Base-by-base conservation (phyloP, 2,113 vertebrate genomes). In the Cephalopterus ornatus region DNA sequence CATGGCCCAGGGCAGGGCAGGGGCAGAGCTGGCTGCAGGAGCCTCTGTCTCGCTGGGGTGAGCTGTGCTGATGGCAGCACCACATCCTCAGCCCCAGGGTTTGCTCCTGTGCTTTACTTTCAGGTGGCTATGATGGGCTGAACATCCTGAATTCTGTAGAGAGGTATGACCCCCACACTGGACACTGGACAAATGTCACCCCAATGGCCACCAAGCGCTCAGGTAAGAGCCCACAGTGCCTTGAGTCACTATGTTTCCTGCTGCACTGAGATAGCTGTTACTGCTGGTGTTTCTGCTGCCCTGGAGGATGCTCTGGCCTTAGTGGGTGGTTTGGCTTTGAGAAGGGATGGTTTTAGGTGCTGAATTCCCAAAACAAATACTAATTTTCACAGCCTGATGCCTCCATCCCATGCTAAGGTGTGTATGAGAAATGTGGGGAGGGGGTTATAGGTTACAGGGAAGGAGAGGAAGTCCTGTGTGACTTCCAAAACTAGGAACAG, bases 111-210 rank as follows among this genome's bases (percentile, higher is more conserved):
- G 12, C 50, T 79, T 97, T 44, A 79, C 42, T 97, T 97, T 61
- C 90, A 99, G 99, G 99, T 94, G 99, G 99, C 70, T 99, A 99
- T 6, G 99, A 99, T 83, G 99, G 99, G 30, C 97, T 99, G 55
- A 99, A 99, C 87, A 99, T 99, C 55, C 97, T 99, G 94, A 99
- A 99, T 92, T 99, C 99, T 59, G 99, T 99, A 22, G 99, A 99
- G 97, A 98, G 99, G 67, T 99, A 99, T 42, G 99, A 99, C 96
- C 99, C 99, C 33, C 99, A 99, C 97, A 99, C 99, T 14, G 99
- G 99, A 85, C 99, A 99, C 98, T 99, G 99, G 99, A 99, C 99
- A 16, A 99, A 99, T 10, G 99, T 99, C 59, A 99, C 99, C 14
- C 99, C 99, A 6, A 99, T 99, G 99, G 99, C 99, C 95, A 99